Evolutionary conservation across 2,113 vertebrate genomes (phyloP).

Genomic region (Neoarius graeffei): DNA sequence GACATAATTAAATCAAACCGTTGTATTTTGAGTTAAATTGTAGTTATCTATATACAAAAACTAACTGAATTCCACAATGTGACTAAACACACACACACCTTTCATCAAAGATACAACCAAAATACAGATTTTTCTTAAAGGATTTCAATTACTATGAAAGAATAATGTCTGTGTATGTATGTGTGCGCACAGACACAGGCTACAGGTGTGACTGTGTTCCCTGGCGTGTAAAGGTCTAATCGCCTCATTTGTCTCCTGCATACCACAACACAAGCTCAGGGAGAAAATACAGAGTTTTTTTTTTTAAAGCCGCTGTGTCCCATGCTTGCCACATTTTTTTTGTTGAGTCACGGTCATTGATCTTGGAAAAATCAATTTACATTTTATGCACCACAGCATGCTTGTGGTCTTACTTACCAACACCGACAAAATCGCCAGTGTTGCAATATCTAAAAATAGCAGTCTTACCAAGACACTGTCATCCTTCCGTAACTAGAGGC

Average conservation of each 20-base stretch:
- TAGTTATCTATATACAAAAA: neutral
- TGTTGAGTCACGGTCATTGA: conserved; percentile 40
- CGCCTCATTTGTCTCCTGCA: neutral
- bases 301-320: neutral
- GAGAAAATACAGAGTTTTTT: neutral
- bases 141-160: neutral
- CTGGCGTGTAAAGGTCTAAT: conserved; percentile 14
- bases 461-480: conserved; percentile 28
- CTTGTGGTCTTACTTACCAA: conserved; percentile 11
- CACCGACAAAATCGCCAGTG: conserved; percentile 32
- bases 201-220: conserved; percentile 38
- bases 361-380: conserved; percentile 39
- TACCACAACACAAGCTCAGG: neutral
- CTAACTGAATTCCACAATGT: neutral
- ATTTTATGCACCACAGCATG: conserved; percentile 22
- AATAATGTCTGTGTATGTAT: neutral
- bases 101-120: neutral
- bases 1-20: neutral
- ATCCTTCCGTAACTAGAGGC: conserved; percentile 15
- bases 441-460: conserved; percentile 46
- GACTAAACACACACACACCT: neutral
- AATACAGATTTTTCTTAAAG: neutral
- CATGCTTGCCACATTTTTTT: conserved; percentile 18
- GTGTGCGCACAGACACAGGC: neutral
- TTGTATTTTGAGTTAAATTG: neutral